phyloP scores from a whole-genome alignment of 2,113 vertebrate species.

The Numenius arquata region DNA sequence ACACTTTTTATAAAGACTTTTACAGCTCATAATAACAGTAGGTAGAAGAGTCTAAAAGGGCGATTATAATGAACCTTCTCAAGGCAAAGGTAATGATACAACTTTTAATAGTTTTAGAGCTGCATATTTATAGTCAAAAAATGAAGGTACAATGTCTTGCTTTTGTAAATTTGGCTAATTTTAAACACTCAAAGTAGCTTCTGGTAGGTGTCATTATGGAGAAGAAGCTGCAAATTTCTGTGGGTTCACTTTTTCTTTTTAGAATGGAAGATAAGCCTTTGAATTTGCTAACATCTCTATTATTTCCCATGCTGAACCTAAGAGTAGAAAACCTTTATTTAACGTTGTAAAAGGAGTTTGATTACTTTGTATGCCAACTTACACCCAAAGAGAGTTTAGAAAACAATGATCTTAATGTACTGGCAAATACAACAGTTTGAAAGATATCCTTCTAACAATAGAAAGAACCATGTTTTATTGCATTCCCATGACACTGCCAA shows the following conservation, averaged over 20 bases:
- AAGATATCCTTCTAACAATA: background rate
- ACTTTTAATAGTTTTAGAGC: background rate
- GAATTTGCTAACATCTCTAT: background rate
- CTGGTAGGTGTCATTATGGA: background rate
- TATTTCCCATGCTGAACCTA: background rate
- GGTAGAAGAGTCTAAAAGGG: background rate
- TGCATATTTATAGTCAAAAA: background rate
- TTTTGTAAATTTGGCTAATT: slow-evolving; percentile 26
- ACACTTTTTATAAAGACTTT: background rate
- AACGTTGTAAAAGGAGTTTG: background rate
- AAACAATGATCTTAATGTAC: background rate
- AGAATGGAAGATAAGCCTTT: background rate
- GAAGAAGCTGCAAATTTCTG: background rate
- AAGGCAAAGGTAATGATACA: background rate
- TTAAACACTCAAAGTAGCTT: background rate
- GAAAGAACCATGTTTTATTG: background rate
- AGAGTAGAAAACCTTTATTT: background rate
- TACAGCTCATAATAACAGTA: background rate
- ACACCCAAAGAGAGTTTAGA: slow-evolving; percentile 10
- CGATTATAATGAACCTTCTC: background rate
- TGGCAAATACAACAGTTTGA: background rate
- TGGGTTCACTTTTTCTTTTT: background rate
- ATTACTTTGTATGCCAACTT: background rate
- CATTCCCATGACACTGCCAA: slow-evolving; percentile 28
- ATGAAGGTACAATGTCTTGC: background rate